Evolutionary conservation across 2,113 vertebrate genomes (phyloP).

Genomic region (Acanthisitta chloris): DNA sequence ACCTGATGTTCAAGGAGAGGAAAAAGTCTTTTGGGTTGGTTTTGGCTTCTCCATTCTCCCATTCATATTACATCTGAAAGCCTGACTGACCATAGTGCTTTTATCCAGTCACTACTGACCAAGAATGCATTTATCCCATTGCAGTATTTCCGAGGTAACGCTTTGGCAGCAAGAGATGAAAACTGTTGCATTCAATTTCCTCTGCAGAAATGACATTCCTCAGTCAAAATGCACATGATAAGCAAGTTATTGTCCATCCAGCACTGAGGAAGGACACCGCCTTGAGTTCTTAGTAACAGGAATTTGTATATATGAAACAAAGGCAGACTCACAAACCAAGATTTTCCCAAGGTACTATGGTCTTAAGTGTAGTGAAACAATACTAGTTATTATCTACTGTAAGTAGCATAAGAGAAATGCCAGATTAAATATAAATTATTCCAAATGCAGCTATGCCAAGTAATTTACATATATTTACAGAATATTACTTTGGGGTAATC

Average conservation of each 20-base stretch:
- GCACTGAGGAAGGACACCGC: neutral
- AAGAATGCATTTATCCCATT: constrained; percentile 47
- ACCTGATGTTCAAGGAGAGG: neutral
- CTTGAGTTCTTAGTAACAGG: neutral
- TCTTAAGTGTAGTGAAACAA: neutral
- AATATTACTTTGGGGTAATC: neutral
- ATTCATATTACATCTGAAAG: constrained; percentile 20
- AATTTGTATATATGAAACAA: neutral
- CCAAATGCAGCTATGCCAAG: neutral
- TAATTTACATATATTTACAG: constrained; percentile 30
- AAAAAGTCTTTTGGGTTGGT: neutral
- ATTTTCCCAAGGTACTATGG: neutral
- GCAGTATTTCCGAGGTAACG: constrained; percentile 59
- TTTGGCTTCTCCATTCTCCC: constrained; percentile 28
- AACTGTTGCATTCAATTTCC: neutral
- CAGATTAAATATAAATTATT: neutral
- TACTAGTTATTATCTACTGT: neutral
- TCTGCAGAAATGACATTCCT: constrained; percentile 7
- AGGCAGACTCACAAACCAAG: neutral
- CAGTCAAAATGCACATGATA: neutral
- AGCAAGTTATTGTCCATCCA: neutral
- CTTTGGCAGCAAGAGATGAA: neutral
- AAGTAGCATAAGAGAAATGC: neutral
- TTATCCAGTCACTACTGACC: constrained; percentile 50
- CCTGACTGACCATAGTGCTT: constrained; percentile 34